Percentiles rank a stretch among this genome's conserved stretches.
phyloP scores from a whole-genome alignment of 2,113 vertebrate genomes.

The Zeus faber region DNA sequence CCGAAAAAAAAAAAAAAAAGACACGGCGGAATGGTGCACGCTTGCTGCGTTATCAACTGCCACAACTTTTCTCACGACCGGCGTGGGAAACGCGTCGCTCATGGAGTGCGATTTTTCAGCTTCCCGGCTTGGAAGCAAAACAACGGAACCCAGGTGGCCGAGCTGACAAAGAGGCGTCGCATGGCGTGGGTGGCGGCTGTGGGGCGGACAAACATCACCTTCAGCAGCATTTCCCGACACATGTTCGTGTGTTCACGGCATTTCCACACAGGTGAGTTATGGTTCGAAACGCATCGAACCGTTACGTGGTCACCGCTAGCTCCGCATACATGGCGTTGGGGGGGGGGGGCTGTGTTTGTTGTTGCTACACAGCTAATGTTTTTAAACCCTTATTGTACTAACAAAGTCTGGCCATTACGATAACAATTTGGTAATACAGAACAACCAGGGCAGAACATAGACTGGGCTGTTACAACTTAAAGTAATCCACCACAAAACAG shows the following conservation, averaged over 20 bases:
- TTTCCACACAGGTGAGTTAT: slow-evolving; percentile 24
- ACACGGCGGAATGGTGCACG: no score
- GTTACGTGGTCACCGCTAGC: no score
- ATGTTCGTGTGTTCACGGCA: slow-evolving; percentile 30
- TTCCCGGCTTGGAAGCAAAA: slow-evolving; percentile 19
- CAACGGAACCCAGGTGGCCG: slow-evolving; percentile 8
- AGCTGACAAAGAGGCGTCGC: slow-evolving; percentile 23
- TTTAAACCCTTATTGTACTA: no score
- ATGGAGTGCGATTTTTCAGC: slow-evolving; percentile 20
- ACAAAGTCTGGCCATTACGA: no score
- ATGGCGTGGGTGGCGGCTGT: slow-evolving; percentile 28
- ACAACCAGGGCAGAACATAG: no score
- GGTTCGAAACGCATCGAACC: slow-evolving; percentile 2
- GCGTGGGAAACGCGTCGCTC: not conserved
- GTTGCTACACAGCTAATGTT: slow-evolving; percentile 6
- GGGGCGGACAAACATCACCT: slow-evolving; percentile 16
- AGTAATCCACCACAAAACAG: no score
- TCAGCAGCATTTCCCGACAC: slow-evolving; percentile 13
- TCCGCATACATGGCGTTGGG: no score
- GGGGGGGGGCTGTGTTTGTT: not conserved
- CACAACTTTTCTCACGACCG: not conserved
- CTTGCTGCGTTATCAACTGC: not conserved
- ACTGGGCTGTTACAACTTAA: no score
- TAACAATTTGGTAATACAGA: no score
- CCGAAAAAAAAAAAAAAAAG: no score